A percentile compares a stretch with the other conserved stretches of the same genome.
Evolutionary conservation across 2,113 vertebrate species (phyloP).

Genomic region (Cygnus atratus): DNA sequence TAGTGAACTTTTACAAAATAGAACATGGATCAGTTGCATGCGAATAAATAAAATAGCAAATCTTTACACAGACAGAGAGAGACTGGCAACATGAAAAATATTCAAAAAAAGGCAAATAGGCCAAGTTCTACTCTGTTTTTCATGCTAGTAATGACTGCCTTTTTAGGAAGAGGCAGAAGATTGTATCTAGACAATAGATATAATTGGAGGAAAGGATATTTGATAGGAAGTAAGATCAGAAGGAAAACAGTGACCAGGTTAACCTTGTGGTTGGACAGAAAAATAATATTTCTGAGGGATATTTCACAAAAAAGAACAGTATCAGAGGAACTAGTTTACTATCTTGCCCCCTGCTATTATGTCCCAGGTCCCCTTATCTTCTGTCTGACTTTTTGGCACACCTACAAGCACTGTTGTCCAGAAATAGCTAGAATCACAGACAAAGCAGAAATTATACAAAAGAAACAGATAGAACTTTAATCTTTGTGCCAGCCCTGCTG

Average conservation of each 20-base stretch:
- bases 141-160: neutral
- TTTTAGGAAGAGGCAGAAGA: neutral
- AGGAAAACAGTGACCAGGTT: neutral
- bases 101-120: neutral
- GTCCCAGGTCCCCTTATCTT: neutral
- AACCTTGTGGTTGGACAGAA: neutral
- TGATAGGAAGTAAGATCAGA: neutral
- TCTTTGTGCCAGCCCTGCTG: conserved; percentile 17
- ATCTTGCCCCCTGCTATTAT: neutral
- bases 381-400: neutral
- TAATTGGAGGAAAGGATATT: neutral
- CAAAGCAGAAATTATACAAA: conserved; percentile 24
- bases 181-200: neutral
- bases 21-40: neutral
- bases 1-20: neutral
- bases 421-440: conserved; percentile 14
- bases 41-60: neutral
- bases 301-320: neutral
- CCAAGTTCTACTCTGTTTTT: neutral
- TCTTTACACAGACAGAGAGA: neutral
- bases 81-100: neutral
- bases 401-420: neutral
- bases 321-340: neutral
- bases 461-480: neutral
- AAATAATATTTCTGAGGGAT: neutral